phyloP scores from a whole-genome alignment of 1,140 invertebrate genomes.

The Drosophila suzukii region DNA sequence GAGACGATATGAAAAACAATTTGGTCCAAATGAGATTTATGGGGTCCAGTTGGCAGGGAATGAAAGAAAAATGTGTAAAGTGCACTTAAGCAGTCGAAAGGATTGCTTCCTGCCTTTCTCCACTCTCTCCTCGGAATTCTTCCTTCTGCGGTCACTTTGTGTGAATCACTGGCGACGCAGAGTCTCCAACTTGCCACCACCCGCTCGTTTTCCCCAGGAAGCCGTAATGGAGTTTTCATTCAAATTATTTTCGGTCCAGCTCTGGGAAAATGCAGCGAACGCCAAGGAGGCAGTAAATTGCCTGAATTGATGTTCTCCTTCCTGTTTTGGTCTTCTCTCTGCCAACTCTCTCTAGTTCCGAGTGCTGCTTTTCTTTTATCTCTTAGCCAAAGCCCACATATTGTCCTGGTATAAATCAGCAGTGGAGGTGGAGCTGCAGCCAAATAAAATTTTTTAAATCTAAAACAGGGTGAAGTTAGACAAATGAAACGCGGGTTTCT shows the following conservation, averaged over 20 bases:
- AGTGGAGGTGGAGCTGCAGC: conserved; percentile 22
- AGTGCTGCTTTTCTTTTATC: conserved; percentile 11
- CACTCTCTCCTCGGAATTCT: neutral
- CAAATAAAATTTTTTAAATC: conserved; percentile 8
- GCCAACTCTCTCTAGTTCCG: conserved; percentile 22
- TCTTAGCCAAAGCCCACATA: conserved; percentile 31
- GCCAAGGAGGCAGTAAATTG: conserved; percentile 60
- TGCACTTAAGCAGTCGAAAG: conserved; percentile 72
- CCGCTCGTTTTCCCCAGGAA: conserved; percentile 52
- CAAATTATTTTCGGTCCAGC: conserved; percentile 75
- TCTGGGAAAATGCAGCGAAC: conserved; percentile 26
- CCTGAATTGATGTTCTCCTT: conserved; percentile 73
- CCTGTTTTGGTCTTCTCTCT: conserved; percentile 59
- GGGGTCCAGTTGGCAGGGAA: conserved; percentile 51
- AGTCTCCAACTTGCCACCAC: conserved; percentile 33
- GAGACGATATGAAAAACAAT: conserved; percentile 66
- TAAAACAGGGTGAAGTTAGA: neutral
- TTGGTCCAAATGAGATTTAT: conserved; percentile 77
- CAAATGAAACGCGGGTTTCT: no score
- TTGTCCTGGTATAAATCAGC: conserved; percentile 67
- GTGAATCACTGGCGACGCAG: conserved; percentile 60
- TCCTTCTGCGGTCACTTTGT: conserved; percentile 59
- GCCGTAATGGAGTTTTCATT: conserved; percentile 84
- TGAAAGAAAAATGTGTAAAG: conserved; percentile 77
- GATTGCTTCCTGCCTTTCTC: conserved; percentile 56